Conservation (phyloP, 1,140 invertebrate genomes). For the Aphaenogaster rudis region DNA sequence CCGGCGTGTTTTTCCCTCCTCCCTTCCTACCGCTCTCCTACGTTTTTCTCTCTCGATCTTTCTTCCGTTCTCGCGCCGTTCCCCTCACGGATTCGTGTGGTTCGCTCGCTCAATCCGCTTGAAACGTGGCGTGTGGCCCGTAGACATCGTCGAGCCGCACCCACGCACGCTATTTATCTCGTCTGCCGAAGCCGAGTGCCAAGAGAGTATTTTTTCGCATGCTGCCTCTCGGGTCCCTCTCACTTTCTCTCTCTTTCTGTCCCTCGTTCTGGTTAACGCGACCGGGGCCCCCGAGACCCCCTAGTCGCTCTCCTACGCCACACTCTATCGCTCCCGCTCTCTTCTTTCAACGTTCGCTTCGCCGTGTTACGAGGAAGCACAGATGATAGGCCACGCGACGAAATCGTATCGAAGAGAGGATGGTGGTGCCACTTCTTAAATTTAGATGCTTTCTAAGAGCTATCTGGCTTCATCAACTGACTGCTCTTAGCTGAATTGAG, state of each 20-base stretch:
- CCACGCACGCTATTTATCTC: constrained; percentile 77
- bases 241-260: background rate
- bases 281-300: constrained; percentile 3
- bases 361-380: constrained; percentile 61
- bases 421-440: constrained; percentile 71
- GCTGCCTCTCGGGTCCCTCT: constrained; percentile 25
- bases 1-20: constrained; percentile 15
- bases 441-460: constrained; percentile 70
- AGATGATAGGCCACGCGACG: constrained; percentile 54
- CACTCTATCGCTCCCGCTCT: background rate
- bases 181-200: constrained; percentile 76
- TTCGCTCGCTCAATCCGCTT: constrained; percentile 65
- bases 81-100: constrained; percentile 38
- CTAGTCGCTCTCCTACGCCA: background rate
- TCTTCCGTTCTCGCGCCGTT: constrained; percentile 23
- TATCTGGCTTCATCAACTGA: constrained; percentile 30
- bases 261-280: constrained; percentile 50
- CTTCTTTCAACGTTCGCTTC: constrained; percentile 43
- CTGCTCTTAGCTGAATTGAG: background rate
- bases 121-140: constrained; percentile 77
- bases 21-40: constrained; percentile 19
- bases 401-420: constrained; percentile 67
- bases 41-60: constrained; percentile 17
- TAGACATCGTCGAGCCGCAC: constrained; percentile 76
- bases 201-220: constrained; percentile 76